Conservation (phyloP, 2,888 invertebrate species). For the Dorcus hopei region DNA sequence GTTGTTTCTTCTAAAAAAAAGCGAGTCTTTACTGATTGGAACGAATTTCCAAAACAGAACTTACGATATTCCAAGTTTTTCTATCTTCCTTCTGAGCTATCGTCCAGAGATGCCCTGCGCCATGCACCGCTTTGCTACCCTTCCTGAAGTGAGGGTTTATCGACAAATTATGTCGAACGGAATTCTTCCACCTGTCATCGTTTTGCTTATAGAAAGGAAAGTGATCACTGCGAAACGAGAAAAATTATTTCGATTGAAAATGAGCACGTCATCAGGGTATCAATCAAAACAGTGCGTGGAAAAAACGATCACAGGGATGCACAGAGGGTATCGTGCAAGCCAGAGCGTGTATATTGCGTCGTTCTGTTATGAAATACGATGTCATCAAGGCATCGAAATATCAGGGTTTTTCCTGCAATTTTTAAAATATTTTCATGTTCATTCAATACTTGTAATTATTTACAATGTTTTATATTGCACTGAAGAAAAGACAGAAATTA, state of each 20-base stretch:
- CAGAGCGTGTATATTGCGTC: not conserved
- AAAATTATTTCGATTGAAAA: not conserved
- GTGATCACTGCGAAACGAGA: conserved; percentile 64
- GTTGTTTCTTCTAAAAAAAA: conserved; percentile 52
- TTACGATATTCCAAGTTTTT: conserved; percentile 58
- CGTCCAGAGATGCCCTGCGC: conserved; percentile 88
- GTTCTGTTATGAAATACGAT: not conserved
- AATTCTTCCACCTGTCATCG: conserved; percentile 92
- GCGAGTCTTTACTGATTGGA: not conserved
- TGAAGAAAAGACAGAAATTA: too few species aligned
- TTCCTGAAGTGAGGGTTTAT: conserved; percentile 91
- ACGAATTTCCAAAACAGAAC: conserved; percentile 19
- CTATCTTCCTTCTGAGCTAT: conserved; percentile 66
- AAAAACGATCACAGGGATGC: not conserved
- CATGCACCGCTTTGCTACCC: conserved; percentile 80
- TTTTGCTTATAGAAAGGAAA: conserved; percentile 87
- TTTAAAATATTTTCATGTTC: too few species aligned
- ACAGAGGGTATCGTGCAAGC: not conserved
- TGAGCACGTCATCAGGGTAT: too few species aligned
- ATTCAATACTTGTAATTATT: too few species aligned
- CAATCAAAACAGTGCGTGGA: too few species aligned
- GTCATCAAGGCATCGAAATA: not conserved
- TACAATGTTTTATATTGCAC: too few species aligned
- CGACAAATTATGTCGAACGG: conserved; percentile 84
- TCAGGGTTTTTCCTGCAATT: too few species aligned